These are phyloP conservation scores for Choristoneura fumiferana DNA, from an alignment of 1,140 invertebrate species.

Conservation along the genomic window DNA sequence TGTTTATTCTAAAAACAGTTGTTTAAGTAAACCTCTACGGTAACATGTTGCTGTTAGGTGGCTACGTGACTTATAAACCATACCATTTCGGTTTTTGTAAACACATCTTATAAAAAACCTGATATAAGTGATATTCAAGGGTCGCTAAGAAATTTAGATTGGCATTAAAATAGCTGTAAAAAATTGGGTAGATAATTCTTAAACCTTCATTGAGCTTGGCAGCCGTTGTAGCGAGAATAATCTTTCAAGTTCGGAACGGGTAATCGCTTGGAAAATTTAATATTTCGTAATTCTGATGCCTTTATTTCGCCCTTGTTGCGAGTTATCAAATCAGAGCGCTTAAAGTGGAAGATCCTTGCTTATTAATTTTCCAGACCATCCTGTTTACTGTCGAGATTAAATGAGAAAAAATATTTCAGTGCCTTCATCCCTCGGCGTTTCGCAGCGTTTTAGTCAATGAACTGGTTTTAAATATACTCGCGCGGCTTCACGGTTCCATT, in stretches of 20 bases:
- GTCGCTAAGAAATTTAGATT: background rate
- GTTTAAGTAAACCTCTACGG: no score
- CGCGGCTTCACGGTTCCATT: slow-evolving; percentile 30
- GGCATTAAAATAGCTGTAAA: slow-evolving; percentile 24
- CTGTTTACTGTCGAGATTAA: slow-evolving; percentile 13
- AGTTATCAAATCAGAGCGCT: slow-evolving; percentile 20
- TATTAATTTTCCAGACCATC: slow-evolving; percentile 16
- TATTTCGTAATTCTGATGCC: slow-evolving; percentile 36
- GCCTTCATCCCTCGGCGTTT: background rate
- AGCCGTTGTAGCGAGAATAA: slow-evolving; percentile 33
- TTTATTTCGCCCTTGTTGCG: slow-evolving; percentile 29
- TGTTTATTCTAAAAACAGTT: no score
- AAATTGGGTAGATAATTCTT: slow-evolving; percentile 33
- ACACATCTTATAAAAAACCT: no score
- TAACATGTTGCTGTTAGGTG: no score
- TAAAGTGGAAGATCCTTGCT: slow-evolving; percentile 14
- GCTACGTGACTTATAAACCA: no score
- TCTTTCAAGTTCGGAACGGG: slow-evolving; percentile 31
- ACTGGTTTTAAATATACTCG: slow-evolving; percentile 29
- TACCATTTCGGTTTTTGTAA: no score
- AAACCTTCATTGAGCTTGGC: slow-evolving; percentile 27
- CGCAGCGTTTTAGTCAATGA: slow-evolving; percentile 34
- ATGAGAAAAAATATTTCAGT: background rate
- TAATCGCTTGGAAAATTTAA: slow-evolving; percentile 39
- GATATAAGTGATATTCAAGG: no score